A percentile compares a stretch with the other conserved stretches of the same genome.
These are phyloP conservation scores for Pygathrix nemaeus DNA, from an alignment of 2,113 vertebrate genomes.

Conservation along the genomic window DNA sequence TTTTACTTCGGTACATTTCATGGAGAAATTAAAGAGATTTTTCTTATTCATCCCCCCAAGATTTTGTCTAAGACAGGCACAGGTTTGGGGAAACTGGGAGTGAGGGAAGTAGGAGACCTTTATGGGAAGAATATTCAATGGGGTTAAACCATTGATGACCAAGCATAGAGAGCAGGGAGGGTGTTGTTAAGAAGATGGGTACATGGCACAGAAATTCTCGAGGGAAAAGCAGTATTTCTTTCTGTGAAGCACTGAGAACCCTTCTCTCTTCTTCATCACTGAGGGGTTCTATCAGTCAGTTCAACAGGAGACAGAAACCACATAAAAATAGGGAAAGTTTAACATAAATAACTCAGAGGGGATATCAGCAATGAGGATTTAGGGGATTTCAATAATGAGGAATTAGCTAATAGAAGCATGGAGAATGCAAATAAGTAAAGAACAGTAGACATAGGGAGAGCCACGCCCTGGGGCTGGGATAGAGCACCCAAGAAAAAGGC, in stretches of 20 bases:
- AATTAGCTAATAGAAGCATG: background rate
- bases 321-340: background rate
- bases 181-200: background rate
- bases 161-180: background rate
- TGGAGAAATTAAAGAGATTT: background rate
- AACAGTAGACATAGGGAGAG: background rate
- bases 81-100: background rate
- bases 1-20: background rate
- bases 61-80: background rate
- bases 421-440: background rate
- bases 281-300: background rate
- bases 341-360: background rate
- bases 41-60: background rate
- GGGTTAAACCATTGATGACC: background rate
- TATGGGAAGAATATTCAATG: background rate
- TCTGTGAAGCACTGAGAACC: background rate
- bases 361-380: background rate
- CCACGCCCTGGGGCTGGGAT: background rate
- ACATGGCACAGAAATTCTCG: background rate
- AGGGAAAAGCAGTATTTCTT: background rate
- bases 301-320: background rate
- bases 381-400: background rate
- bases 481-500: background rate
- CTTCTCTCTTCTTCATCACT: background rate
- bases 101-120: background rate